phyloP scores from a whole-genome alignment of 2,113 vertebrate genomes.

The Passer domesticus region DNA sequence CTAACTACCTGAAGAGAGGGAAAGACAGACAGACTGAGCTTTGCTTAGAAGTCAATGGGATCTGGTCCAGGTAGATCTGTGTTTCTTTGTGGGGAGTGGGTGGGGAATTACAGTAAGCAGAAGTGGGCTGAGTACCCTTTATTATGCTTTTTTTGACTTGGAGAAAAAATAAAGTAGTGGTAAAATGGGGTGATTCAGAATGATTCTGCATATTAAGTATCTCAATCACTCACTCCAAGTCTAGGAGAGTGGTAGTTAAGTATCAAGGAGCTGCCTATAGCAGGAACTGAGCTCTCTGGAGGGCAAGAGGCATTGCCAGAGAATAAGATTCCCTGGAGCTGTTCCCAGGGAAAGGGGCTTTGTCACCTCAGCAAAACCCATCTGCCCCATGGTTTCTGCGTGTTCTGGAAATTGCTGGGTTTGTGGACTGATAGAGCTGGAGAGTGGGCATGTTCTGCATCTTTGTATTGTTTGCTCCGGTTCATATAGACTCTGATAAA shows the following conservation, averaged over 20 bases:
- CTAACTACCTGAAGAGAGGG: neutral
- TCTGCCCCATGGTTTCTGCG: neutral
- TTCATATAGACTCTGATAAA: neutral
- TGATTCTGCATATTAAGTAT: neutral
- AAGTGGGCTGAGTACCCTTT: neutral
- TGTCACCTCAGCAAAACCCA: neutral
- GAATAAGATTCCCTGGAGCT: neutral
- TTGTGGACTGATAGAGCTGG: neutral
- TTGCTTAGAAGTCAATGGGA: neutral
- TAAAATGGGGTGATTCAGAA: neutral
- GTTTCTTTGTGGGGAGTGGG: neutral
- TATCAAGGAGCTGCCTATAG: neutral
- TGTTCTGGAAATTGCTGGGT: neutral
- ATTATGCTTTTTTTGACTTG: neutral
- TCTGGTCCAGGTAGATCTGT: neutral
- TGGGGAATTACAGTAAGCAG: neutral
- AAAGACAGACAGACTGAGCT: neutral
- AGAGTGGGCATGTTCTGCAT: neutral
- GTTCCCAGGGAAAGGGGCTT: neutral
- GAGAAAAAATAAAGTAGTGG: neutral
- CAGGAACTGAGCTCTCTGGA: neutral
- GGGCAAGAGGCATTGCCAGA: neutral
- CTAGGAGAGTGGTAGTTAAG: neutral
- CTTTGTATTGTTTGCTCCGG: neutral
- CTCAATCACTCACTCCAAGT: neutral